A percentile compares a stretch with the other conserved stretches of the same genome.
Conservation (phyloP, 2,888 invertebrate species). For the Cheiracanthium punctorium region DNA sequence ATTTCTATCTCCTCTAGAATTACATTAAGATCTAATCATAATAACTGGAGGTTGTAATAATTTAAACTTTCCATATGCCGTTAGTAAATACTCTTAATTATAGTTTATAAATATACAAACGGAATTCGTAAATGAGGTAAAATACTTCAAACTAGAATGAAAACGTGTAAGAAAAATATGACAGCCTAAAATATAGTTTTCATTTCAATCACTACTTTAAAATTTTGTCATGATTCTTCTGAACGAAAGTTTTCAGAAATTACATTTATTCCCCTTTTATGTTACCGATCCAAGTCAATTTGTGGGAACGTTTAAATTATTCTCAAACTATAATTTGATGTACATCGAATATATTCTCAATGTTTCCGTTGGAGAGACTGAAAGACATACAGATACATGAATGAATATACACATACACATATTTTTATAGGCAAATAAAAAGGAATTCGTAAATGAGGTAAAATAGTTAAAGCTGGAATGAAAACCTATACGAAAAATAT, state of each 20-base stretch:
- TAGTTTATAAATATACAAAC: too few relatives aligned
- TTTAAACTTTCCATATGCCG: too few relatives aligned
- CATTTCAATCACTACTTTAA: constrained; percentile 16
- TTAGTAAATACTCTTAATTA: too few relatives aligned
- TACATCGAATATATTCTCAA: constrained; percentile 55
- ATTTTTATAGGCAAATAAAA: constrained; percentile 8
- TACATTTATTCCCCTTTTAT: background rate
- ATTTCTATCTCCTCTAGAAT: too few relatives aligned
- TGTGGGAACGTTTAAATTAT: constrained; percentile 36
- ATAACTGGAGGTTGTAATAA: too few relatives aligned
- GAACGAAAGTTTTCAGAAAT: constrained; percentile 14
- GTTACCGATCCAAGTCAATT: constrained; percentile 27
- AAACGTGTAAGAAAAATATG: too few relatives aligned
- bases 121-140: too few relatives aligned
- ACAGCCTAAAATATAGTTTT: background rate
- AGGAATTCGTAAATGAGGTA: too few relatives aligned
- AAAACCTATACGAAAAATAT: too few relatives aligned
- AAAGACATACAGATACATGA: background rate
- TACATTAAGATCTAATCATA: too few relatives aligned
- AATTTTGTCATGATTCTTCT: constrained; percentile 32
- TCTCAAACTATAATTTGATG: constrained; percentile 57
- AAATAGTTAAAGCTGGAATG: too few relatives aligned
- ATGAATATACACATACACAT: background rate
- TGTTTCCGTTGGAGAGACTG: constrained; percentile 31
- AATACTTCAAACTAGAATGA: too few relatives aligned